phyloP scores from a whole-genome alignment of 2,888 invertebrate species.

The Beris morrisii region DNA sequence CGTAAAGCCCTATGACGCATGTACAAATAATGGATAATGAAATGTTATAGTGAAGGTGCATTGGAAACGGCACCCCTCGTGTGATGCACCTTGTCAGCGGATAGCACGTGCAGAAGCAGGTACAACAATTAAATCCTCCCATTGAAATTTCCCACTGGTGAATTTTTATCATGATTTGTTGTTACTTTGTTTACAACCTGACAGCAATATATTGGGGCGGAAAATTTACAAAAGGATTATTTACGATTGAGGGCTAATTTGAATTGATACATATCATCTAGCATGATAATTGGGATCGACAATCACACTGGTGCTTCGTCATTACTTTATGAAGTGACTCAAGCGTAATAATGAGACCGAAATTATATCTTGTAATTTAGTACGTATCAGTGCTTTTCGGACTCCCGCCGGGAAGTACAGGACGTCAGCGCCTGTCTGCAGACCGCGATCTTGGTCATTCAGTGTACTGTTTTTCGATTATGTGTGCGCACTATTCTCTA shows the following conservation, averaged over 20 bases:
- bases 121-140: slow-evolving; percentile 38
- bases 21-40: slow-evolving; percentile 9
- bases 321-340: no score
- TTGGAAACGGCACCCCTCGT: slow-evolving; percentile 6
- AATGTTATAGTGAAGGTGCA: slow-evolving; percentile 14
- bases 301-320: no score
- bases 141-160: slow-evolving; percentile 15
- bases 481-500: no score
- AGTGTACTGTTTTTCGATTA: no score
- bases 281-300: no score
- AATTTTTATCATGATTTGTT: slow-evolving; percentile 22
- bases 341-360: no score
- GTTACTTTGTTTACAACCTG: slow-evolving; percentile 24
- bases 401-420: no score
- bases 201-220: slow-evolving; percentile 8
- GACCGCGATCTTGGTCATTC: no score
- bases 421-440: no score
- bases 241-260: slow-evolving; percentile 23
- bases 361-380: no score
- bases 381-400: no score
- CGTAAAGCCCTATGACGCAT: not conserved
- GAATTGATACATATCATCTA: slow-evolving; percentile 7
- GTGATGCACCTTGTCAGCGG: slow-evolving; percentile 10
- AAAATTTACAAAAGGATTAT: slow-evolving; percentile 11
- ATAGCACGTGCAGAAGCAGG: slow-evolving; percentile 37